Evolutionary conservation across 1,140 invertebrate genomes (phyloP).

Genomic region (Drosophila asahinai): DNA sequence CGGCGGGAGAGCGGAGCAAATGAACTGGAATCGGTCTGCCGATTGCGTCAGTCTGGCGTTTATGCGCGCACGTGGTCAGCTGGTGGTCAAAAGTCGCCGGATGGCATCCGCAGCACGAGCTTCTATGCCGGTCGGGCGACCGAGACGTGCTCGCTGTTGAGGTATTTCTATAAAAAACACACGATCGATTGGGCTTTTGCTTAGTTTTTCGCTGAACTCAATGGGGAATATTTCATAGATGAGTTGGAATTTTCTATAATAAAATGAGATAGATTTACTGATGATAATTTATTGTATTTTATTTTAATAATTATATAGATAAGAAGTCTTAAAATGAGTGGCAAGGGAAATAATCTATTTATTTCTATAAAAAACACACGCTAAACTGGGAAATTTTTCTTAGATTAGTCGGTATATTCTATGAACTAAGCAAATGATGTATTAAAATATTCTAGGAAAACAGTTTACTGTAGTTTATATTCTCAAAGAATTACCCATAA

Average conservation of each 20-base stretch:
- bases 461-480: no score
- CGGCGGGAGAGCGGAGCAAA: slow-evolving; percentile 6
- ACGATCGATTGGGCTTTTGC: slow-evolving; percentile 13
- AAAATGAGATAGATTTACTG: neutral
- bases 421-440: no score
- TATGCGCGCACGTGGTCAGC: slow-evolving; percentile 40
- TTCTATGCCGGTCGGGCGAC: slow-evolving; percentile 27
- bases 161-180: slow-evolving; percentile 28
- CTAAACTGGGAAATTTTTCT: no score
- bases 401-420: no score
- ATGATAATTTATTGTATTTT: no score
- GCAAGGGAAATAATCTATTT: no score
- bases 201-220: neutral
- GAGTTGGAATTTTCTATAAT: neutral
- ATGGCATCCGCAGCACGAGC: slow-evolving; percentile 21
- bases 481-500: no score
- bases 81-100: slow-evolving; percentile 41
- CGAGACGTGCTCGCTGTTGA: slow-evolving; percentile 13
- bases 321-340: no score
- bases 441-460: no score
- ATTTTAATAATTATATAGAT: no score
- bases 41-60: slow-evolving; percentile 36
- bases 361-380: no score
- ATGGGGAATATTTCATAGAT: neutral
- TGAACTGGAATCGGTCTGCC: slow-evolving; percentile 17